Conservation (phyloP, 2,113 vertebrate genomes). For the Thamnophis sirtalis region DNA sequence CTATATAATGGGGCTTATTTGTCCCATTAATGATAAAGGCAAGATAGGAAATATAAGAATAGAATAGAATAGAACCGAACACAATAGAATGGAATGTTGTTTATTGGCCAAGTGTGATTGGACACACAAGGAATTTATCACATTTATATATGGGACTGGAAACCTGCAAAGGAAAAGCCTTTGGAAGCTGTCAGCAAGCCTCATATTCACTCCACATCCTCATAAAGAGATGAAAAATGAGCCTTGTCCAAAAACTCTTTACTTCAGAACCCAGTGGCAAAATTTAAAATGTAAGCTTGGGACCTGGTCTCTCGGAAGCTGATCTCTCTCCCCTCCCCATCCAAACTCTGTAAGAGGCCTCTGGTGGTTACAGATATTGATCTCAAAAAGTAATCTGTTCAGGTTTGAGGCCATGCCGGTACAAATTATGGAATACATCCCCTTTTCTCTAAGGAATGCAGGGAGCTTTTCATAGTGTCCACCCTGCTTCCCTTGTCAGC, state of each 20-base stretch:
- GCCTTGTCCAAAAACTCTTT: conserved; percentile 75
- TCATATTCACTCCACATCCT: conserved; percentile 70
- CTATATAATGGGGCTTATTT: conserved; percentile 26
- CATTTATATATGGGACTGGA: conserved; percentile 33
- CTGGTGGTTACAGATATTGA: conserved; percentile 87
- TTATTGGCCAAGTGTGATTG: not conserved
- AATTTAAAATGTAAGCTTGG: conserved; percentile 74
- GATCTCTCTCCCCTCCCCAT: conserved; percentile 26
- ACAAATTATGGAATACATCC: conserved; percentile 69
- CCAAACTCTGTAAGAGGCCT: conserved; percentile 77
- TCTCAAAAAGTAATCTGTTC: conserved; percentile 87
- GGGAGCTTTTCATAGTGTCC: conserved; percentile 70
- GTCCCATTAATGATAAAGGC: conserved; percentile 15
- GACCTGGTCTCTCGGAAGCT: conserved; percentile 72
- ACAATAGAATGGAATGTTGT: not conserved
- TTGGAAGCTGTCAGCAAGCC: conserved; percentile 47
- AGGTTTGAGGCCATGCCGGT: conserved; percentile 83
- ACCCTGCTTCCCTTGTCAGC: conserved; percentile 60
- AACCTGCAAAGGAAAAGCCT: conserved; percentile 31
- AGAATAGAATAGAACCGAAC: no score
- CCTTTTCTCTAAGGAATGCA: conserved; percentile 74
- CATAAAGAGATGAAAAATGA: conserved; percentile 80
- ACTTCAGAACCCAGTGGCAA: conserved; percentile 76
- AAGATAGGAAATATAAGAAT: conserved; percentile 22
- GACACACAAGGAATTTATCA: not conserved